Evolutionary conservation across 2,113 vertebrate species (phyloP).

Genomic region (Gopherus flavomarginatus): DNA sequence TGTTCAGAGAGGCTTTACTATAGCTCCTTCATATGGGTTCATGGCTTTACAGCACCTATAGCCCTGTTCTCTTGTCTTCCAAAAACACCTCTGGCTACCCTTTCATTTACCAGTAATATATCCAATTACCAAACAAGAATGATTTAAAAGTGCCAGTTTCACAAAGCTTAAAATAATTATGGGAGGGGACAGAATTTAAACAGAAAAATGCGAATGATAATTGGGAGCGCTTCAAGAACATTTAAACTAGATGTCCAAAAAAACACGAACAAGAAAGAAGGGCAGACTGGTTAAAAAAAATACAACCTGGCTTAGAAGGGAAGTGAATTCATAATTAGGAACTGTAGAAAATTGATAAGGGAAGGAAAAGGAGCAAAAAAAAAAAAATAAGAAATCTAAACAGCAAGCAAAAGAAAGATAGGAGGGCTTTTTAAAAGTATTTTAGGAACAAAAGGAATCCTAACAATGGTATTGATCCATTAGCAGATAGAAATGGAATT

Average conservation of each 20-base stretch:
- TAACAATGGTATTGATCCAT: not conserved
- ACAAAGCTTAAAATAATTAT: not conserved
- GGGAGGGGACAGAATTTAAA: not conserved
- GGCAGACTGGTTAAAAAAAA: not conserved
- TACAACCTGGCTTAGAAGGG: not conserved
- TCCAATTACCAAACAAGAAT: not conserved
- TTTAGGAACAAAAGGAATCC: not conserved
- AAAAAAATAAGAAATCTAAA: not conserved
- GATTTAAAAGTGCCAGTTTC: not conserved
- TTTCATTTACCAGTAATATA: not conserved
- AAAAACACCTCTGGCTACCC: slow-evolving; percentile 40
- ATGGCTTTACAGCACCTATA: slow-evolving; percentile 14
- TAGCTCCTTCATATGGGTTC: slow-evolving; percentile 39
- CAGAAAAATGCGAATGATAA: not conserved
- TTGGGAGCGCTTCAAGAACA: not conserved
- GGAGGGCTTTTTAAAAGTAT: not conserved
- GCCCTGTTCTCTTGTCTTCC: slow-evolving; percentile 34
- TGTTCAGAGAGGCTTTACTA: not conserved
- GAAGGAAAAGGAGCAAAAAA: not conserved
- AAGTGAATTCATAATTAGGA: not conserved
- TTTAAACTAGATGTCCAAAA: not conserved
- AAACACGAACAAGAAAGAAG: not conserved
- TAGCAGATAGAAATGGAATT: not conserved
- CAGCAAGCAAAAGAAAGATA: not conserved
- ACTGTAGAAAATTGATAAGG: not conserved